These are phyloP conservation scores for Macquaria ambigua DNA, from an alignment of 2,113 vertebrate genomes.

Conservation along the genomic window DNA sequence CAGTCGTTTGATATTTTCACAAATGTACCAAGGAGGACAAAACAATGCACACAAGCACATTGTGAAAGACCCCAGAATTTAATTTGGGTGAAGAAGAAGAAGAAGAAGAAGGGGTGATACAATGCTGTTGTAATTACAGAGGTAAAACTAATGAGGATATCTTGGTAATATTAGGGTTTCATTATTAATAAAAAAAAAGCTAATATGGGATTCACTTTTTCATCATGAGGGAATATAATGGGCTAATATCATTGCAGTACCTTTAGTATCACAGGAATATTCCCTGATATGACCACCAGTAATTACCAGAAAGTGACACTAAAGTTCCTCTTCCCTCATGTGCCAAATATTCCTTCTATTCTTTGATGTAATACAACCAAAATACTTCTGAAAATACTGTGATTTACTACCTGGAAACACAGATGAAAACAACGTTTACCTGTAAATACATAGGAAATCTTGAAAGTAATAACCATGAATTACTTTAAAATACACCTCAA, in stretches of 20 bases:
- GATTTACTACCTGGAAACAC: background rate
- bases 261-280: background rate
- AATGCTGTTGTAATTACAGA: background rate
- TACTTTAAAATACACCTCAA: background rate
- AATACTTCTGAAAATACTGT: background rate
- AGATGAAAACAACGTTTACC: background rate
- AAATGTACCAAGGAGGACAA: background rate
- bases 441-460: background rate
- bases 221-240: background rate
- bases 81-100: background rate
- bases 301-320: background rate
- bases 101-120: background rate
- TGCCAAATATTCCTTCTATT: background rate
- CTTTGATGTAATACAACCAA: too few relatives aligned
- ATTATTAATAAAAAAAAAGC: background rate
- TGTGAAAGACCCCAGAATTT: background rate
- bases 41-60: background rate
- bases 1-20: background rate
- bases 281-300: background rate
- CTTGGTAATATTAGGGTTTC: background rate
- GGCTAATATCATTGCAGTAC: background rate
- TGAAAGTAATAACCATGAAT: background rate
- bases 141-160: background rate
- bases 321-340: background rate
- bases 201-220: background rate